phyloP scores from a whole-genome alignment of 1,140 invertebrate genomes.

The Bilobella aurantiaca region DNA sequence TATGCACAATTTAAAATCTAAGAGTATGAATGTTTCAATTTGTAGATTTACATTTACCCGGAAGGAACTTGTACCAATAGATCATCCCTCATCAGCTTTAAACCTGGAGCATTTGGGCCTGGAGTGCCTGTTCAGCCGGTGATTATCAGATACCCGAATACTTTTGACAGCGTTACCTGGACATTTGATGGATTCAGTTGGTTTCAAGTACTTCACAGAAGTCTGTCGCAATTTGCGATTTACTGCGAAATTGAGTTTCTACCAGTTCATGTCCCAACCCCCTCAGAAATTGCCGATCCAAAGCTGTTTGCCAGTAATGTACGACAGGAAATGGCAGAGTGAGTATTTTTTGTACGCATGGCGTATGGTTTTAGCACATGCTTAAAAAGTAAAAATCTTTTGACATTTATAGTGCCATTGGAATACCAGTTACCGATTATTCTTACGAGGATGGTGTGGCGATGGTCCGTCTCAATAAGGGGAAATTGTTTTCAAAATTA shows the following conservation, averaged over 20 bases:
- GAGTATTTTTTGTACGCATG: too few relatives aligned
- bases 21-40: neutral
- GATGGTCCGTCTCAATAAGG: slow-evolving; percentile 8
- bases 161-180: slow-evolving; percentile 86
- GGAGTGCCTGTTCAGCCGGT: slow-evolving; percentile 91
- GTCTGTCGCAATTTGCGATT: slow-evolving; percentile 79
- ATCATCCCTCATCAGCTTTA: slow-evolving; percentile 86
- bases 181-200: slow-evolving; percentile 90
- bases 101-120: slow-evolving; percentile 65
- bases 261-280: slow-evolving; percentile 77
- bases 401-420: slow-evolving; percentile 54
- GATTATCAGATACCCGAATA: slow-evolving; percentile 81
- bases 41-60: slow-evolving; percentile 79
- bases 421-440: slow-evolving; percentile 77
- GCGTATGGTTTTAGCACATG: too few relatives aligned
- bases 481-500: slow-evolving; percentile 4
- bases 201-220: slow-evolving; percentile 75
- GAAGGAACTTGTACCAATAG: slow-evolving; percentile 94
- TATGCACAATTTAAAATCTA: slow-evolving; percentile 61
- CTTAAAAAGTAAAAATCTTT: neutral
- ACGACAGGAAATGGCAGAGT: slow-evolving; percentile 81
- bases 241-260: slow-evolving; percentile 88
- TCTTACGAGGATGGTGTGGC: slow-evolving; percentile 64
- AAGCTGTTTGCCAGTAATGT: slow-evolving; percentile 87
- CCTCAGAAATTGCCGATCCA: slow-evolving; percentile 74